A percentile compares a stretch with the other conserved stretches of the same genome.
phyloP scores from a whole-genome alignment of 1,140 invertebrate species.

The Venturia canescens region DNA sequence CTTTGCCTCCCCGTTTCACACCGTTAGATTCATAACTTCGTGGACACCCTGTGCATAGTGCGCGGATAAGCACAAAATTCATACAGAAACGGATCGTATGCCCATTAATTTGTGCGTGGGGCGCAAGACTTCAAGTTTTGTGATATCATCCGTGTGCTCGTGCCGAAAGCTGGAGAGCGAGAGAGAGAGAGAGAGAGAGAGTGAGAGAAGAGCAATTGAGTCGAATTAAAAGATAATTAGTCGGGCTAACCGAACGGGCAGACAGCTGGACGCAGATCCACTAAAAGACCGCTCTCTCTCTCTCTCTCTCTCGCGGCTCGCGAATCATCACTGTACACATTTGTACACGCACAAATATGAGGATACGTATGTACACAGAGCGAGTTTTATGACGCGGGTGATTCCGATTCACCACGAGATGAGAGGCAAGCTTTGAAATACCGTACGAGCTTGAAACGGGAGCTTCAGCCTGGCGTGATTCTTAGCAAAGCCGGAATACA shows the following conservation, averaged over 20 bases:
- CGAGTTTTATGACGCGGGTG: constrained; percentile 56
- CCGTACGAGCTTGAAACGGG: background rate
- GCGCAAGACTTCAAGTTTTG: constrained; percentile 33
- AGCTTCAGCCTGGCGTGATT: background rate
- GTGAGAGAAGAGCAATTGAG: constrained; percentile 60
- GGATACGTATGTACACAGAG: constrained; percentile 32
- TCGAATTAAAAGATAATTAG: constrained; percentile 66
- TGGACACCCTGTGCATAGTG: background rate
- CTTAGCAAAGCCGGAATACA: background rate
- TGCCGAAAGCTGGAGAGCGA: constrained; percentile 51
- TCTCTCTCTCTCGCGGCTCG: constrained; percentile 33
- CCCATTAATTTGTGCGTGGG: background rate
- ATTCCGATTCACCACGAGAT: constrained; percentile 46
- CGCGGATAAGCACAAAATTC: background rate
- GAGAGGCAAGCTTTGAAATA: background rate
- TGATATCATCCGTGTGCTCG: constrained; percentile 47
- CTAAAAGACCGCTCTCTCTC: background rate
- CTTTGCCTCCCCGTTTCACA: no score
- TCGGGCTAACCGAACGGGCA: constrained; percentile 58
- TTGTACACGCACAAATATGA: background rate
- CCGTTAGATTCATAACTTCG: no score
- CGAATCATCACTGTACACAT: background rate
- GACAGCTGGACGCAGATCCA: constrained; percentile 64
- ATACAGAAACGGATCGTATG: background rate
- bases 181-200: constrained; percentile 47